These are phyloP conservation scores for Dallia pectoralis DNA, from an alignment of 2,797 vertebrate genomes.

Conservation along the genomic window DNA sequence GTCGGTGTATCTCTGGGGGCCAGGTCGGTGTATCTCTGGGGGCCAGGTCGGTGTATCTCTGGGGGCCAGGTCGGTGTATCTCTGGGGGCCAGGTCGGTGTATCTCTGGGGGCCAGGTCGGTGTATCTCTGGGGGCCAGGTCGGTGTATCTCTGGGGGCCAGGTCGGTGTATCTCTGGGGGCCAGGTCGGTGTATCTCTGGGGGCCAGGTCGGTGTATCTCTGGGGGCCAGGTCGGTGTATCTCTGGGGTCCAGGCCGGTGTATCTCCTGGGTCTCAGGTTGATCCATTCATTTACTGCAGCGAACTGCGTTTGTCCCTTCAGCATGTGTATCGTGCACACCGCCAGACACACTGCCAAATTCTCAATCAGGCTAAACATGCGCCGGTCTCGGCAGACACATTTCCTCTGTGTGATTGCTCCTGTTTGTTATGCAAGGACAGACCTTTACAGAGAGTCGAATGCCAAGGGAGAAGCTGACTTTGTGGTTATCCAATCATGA, in stretches of 20 bases:
- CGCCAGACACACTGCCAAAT: background rate
- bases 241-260: slow-evolving; percentile 28
- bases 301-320: slow-evolving; percentile 19
- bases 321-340: too few relatives aligned
- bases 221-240: slow-evolving; percentile 33
- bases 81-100: slow-evolving; percentile 30
- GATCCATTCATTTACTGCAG: slow-evolving; percentile 70
- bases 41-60: slow-evolving; percentile 32
- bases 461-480: slow-evolving; percentile 34
- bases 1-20: slow-evolving; percentile 38
- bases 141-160: slow-evolving; percentile 42
- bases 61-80: slow-evolving; percentile 58
- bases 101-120: slow-evolving; percentile 54
- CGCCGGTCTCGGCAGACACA: background rate
- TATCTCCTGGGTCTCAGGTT: slow-evolving; percentile 52
- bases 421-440: slow-evolving; percentile 63
- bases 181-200: slow-evolving; percentile 30
- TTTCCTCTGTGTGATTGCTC: slow-evolving; percentile 48
- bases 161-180: too few relatives aligned
- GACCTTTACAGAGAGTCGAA: slow-evolving; percentile 46
- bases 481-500: slow-evolving; percentile 58
- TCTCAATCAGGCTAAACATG: background rate
- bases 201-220: slow-evolving; percentile 61
- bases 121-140: too few relatives aligned
- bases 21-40: too few relatives aligned